Evolutionary conservation across 2,797 vertebrate genomes (phyloP), one percentile per base, ranked within the genome.

Genomic region (Botia kubotai): DNA sequence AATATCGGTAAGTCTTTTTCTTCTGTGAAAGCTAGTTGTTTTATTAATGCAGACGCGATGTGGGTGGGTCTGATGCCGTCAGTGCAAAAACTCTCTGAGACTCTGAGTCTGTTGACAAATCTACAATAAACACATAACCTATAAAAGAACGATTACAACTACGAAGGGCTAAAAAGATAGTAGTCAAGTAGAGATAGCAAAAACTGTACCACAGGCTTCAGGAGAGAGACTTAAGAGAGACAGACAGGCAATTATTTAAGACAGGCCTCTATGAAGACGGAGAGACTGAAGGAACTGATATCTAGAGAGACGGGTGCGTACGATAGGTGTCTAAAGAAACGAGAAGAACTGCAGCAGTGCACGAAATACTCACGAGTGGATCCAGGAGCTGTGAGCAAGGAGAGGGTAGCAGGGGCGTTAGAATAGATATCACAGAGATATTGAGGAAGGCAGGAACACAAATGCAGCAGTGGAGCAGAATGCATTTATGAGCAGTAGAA

Each of bases 281-380:
- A 70, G n/a, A 11, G 23, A 52, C 33, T 7, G 14, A 3, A 62
- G 58, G 21, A 17, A 63, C 26, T 65, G 33, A 66, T 39, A 65
- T 79, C 69, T 72, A 72, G 46, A 67, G 65, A 71, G 60, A 66
- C 50, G 43, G 43, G 58, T 19, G 26, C 2, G 12, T 0, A 58
- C 11, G n/a, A 58, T 48, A 12, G 62, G 52, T 13, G 4, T 78
- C 62, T 84, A 21, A 79, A 50, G 74, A 63, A 58, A 63, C 14
- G 19, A 57, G 16, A 21, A 62, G 63, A 36, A 57, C 16, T n/a
- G 58, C 66, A 66, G 74, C 57, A 76, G 79, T 81, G 82, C 68
- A 70, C 71, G 26, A 75, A 46, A 82, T 86, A 86, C 85, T 86
- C 85, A 86, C 85, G 85, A 84, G 78, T 86, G 71, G 79, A 86